phyloP scores from a whole-genome alignment of 2,888 invertebrate genomes.

The Cheilosia soror region DNA sequence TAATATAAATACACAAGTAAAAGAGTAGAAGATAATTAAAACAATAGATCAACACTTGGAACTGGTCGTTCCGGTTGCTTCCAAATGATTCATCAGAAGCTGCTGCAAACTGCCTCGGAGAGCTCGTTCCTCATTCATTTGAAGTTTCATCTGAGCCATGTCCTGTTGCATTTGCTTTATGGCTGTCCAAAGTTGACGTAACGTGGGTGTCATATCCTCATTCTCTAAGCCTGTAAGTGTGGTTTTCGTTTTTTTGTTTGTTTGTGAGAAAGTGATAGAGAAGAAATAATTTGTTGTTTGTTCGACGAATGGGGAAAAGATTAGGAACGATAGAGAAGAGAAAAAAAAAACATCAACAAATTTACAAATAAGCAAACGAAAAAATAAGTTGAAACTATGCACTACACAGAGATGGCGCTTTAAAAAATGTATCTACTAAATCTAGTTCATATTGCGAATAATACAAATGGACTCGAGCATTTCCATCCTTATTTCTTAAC shows the following conservation, averaged over 20 bases:
- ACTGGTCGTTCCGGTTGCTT: conserved; percentile 81
- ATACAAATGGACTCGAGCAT: no score
- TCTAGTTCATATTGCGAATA: no score
- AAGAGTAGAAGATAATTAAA: conserved; percentile 34
- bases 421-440: background rate
- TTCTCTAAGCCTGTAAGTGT: conserved; percentile 82
- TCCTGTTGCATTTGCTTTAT: conserved; percentile 83
- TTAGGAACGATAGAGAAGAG: conserved; percentile 27
- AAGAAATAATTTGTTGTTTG: conserved; percentile 30
- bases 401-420: conserved; percentile 53
- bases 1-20: conserved; percentile 62
- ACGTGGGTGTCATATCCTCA: conserved; percentile 83
- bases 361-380: conserved; percentile 35
- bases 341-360: conserved; percentile 5
- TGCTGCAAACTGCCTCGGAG: conserved; percentile 83
- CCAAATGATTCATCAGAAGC: conserved; percentile 83
- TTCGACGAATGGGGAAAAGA: conserved; percentile 25
- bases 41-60: conserved; percentile 66
- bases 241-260: conserved; percentile 33
- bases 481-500: no score
- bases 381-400: conserved; percentile 9
- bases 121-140: conserved; percentile 83
- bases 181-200: conserved; percentile 83
- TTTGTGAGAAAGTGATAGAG: conserved; percentile 43
- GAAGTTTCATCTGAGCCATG: conserved; percentile 83